Evolutionary conservation across 2,113 vertebrate genomes (phyloP).

Genomic region (Callospermophilus lateralis): DNA sequence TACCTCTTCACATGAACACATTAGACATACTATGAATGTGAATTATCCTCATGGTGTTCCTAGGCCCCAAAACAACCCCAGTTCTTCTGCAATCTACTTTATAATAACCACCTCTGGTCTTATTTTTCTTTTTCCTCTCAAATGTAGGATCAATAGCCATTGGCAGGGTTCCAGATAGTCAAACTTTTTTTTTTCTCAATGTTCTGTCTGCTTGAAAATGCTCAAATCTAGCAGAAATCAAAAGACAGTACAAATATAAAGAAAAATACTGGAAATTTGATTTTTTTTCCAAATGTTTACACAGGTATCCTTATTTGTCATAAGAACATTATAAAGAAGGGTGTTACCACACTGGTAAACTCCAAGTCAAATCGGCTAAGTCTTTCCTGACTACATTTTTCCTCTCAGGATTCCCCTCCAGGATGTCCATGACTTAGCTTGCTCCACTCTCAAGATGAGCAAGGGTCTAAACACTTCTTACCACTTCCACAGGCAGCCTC

Average conservation of each 20-base stretch:
- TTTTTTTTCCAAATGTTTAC: background rate
- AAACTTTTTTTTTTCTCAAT: background rate
- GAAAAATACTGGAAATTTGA: background rate
- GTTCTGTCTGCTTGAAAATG: background rate
- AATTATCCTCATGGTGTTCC: background rate
- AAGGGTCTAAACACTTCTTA: background rate
- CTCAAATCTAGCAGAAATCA: slow-evolving; percentile 14
- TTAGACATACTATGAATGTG: background rate
- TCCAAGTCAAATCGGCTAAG: background rate
- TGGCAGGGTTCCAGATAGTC: background rate
- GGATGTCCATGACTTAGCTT: background rate
- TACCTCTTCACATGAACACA: background rate
- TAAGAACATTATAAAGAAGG: background rate
- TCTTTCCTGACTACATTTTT: background rate
- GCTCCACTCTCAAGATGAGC: background rate
- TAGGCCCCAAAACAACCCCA: background rate
- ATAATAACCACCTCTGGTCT: background rate
- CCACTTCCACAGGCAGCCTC: background rate
- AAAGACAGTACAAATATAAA: background rate
- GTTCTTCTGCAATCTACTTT: background rate
- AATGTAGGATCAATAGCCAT: background rate
- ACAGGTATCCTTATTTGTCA: background rate
- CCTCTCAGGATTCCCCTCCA: background rate
- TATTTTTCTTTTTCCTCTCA: slow-evolving; percentile 16
- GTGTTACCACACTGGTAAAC: background rate